A percentile compares a stretch with the other conserved stretches of the same genome.
Conservation (phyloP, 2,113 vertebrate genomes). For the Bambusicola thoracicus region DNA sequence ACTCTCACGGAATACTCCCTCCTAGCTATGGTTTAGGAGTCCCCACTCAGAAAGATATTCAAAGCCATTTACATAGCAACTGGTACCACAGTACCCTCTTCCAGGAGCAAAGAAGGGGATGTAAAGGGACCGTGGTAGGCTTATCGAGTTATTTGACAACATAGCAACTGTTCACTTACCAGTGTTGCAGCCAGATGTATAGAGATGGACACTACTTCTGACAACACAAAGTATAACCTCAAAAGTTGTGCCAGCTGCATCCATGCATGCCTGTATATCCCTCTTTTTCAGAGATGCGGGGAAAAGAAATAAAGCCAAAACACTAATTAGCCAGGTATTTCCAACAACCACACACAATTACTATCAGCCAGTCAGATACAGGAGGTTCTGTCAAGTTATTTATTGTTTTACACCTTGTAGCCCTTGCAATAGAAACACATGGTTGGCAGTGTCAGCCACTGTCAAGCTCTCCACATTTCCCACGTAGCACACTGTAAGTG, state of each 20-base stretch:
- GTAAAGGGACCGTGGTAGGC: background rate
- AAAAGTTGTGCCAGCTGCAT: background rate
- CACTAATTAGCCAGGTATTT: background rate
- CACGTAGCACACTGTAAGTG: background rate
- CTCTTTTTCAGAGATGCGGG: background rate
- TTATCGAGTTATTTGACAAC: background rate
- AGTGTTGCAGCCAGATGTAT: background rate
- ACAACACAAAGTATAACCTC: background rate
- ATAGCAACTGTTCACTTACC: background rate
- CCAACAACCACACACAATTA: fast-evolving
- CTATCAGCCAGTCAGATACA: background rate
- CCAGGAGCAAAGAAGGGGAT: background rate
- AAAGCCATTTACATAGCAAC: background rate
- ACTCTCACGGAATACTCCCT: background rate
- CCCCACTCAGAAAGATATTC: background rate
- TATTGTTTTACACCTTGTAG: background rate
- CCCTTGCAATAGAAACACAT: background rate
- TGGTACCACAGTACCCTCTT: background rate
- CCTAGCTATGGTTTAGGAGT: background rate
- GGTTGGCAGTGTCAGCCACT: background rate
- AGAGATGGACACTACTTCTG: background rate
- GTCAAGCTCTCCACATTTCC: background rate
- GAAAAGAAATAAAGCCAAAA: background rate
- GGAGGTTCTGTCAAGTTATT: background rate
- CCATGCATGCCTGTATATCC: background rate